Evolutionary conservation across 1,140 invertebrate species (phyloP).

Genomic region (Sitobion miscanthi): DNA sequence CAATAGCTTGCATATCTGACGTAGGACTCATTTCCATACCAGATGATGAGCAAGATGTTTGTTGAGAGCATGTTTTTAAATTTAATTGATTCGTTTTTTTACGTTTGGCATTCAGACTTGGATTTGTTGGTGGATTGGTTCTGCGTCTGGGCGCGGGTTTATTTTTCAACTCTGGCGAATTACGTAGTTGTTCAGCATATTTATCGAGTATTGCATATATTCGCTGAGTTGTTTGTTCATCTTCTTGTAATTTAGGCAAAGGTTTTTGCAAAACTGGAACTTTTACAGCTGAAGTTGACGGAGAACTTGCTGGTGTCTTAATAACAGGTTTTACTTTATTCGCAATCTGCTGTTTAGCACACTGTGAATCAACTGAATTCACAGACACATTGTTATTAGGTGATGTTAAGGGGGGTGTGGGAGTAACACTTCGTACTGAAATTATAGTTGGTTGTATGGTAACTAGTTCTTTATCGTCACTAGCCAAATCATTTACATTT

Average conservation of each 20-base stretch:
- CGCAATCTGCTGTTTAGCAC: slow-evolving; percentile 24
- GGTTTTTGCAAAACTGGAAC: slow-evolving; percentile 64
- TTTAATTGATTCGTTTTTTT: slow-evolving; percentile 73
- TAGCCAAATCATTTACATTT: slow-evolving; percentile 16
- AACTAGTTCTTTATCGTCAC: background rate
- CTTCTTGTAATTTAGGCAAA: slow-evolving; percentile 78
- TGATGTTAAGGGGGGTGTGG: background rate
- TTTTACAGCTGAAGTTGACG: slow-evolving; percentile 59
- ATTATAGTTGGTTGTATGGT: background rate
- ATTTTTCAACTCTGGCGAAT: slow-evolving; percentile 80
- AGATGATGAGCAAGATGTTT: slow-evolving; percentile 62
- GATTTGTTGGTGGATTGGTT: slow-evolving; percentile 77
- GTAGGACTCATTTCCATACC: slow-evolving; percentile 60
- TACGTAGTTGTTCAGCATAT: slow-evolving; percentile 79
- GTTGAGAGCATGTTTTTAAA: slow-evolving; percentile 66
- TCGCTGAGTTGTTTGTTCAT: slow-evolving; percentile 80
- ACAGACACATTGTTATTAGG: background rate
- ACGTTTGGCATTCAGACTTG: slow-evolving; percentile 73
- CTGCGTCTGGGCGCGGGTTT: slow-evolving; percentile 78
- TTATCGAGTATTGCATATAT: slow-evolving; percentile 82
- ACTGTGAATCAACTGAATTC: slow-evolving; percentile 35
- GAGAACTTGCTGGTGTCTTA: slow-evolving; percentile 61
- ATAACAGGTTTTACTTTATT: slow-evolving; percentile 34
- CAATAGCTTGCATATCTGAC: slow-evolving; percentile 59
- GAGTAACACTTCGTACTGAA: slow-evolving; percentile 28